A percentile compares a stretch with the other conserved stretches of the same genome.
Conservation (phyloP, 37 sponge, comb jelly and placozoan genomes). For the Mnemiopsis leidyi region DNA sequence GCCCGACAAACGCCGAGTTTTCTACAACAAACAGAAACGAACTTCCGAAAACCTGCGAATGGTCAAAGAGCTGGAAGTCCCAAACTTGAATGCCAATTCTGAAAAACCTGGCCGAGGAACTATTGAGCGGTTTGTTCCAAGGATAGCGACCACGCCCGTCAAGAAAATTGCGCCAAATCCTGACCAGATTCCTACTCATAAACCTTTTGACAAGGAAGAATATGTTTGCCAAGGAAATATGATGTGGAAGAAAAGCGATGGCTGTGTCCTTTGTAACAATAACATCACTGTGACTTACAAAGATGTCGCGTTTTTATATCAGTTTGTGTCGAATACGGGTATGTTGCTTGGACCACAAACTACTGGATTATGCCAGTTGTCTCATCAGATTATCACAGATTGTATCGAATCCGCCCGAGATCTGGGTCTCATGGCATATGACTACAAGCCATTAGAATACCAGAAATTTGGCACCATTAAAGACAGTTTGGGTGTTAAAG, state of each 20-base stretch:
- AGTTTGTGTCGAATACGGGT: constrained; percentile 33
- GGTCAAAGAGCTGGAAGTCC: constrained; percentile 61
- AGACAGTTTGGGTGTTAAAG: neutral
- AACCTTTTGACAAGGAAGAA: neutral
- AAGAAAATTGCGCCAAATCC: constrained; percentile 24
- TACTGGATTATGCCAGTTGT: constrained; percentile 42
- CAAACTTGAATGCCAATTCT: neutral
- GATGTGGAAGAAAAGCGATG: constrained; percentile 35
- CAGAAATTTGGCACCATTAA: neutral
- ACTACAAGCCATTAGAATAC: constrained; percentile 56
- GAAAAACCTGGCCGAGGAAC: constrained; percentile 51
- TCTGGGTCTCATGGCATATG: constrained; percentile 45
- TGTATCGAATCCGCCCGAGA: constrained; percentile 24
- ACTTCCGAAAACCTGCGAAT: neutral
- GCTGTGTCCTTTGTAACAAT: constrained; percentile 48
- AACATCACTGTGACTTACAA: constrained; percentile 50
- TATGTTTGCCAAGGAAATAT: constrained; percentile 4
- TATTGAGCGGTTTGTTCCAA: neutral
- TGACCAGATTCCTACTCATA: neutral
- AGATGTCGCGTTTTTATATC: constrained; percentile 47
- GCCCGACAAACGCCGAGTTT: neutral
- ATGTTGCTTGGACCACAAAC: constrained; percentile 20
- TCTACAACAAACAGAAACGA: constrained; percentile 56
- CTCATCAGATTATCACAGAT: constrained; percentile 8
- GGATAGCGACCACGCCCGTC: neutral